Evolutionary conservation across 2,113 vertebrate genomes (phyloP), one percentile per base, ranked within the genome.

Genomic region (Corythoichthys intestinalis): DNA sequence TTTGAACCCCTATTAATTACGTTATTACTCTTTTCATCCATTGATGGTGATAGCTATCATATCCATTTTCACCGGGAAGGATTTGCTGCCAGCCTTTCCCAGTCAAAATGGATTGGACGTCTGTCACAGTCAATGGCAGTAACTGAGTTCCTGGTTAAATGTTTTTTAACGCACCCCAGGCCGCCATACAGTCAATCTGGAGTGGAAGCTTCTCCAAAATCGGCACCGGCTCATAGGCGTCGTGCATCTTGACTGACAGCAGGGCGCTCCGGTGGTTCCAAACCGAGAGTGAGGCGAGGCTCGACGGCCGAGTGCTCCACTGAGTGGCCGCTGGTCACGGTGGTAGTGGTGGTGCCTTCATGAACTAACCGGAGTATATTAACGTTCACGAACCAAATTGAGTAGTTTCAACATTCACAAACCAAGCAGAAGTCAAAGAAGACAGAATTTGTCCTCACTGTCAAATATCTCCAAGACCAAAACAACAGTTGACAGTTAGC

Each of bases 171-270:
- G 96, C 78, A 98, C 96, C 96, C 96, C 97, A 98, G 70, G 95
- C 95, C 62, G 97, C 95, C 69, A 98, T 81, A 39, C 96, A 98
- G 90, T 98, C 97, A 52, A 98, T 98, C 86, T 98, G 96, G 56
- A 98, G 91, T 52, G 97, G 97, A 75, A 98, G 91, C 78, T 98
- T 98, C 78, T 98, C 96, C 89, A 98, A 69, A 72, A 98, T 98
- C 28, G 94, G 94, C 39, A 98, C 94, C 2, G 94, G 86, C 77
- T 98, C 97, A 65, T 96, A 97, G 0, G 96, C 97, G 93, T 97
- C 97, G 60, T 98, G 96, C 96, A 98, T 98, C 72, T 78, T 86
- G 86, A 52, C 47, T 20, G 11, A 17, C 35, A 38, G 15, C 6
- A 35, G 14, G 14, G 14, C 64, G 2, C 6, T 6, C 34, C 48